A percentile compares a stretch with the other conserved stretches of the same genome.
phyloP scores from a whole-genome alignment of 1,140 invertebrate genomes.

The Leptinotarsa defecta region DNA sequence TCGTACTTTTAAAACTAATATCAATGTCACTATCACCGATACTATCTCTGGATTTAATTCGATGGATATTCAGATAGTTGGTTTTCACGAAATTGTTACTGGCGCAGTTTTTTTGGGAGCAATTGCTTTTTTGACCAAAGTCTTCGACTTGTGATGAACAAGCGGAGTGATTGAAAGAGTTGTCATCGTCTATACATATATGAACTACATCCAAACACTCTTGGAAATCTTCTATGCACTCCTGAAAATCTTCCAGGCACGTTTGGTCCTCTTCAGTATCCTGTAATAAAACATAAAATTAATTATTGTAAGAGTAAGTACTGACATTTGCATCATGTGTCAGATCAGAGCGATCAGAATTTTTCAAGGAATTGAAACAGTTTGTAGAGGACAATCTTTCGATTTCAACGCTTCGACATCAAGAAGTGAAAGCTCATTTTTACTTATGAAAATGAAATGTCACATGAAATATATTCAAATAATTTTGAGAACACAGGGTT shows the following conservation, averaged over 20 bases:
- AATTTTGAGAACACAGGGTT: too few species aligned
- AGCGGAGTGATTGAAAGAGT: conserved; percentile 45
- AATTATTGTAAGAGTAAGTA: too few species aligned
- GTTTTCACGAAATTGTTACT: conserved; percentile 40
- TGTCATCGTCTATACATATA: conserved; percentile 61
- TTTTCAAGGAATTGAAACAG: too few species aligned
- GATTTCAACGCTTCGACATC: too few species aligned
- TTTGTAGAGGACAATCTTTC: too few species aligned
- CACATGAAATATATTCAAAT: too few species aligned
- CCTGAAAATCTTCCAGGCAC: conserved; percentile 65
- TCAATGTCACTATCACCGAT: conserved; percentile 47
- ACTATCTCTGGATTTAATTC: conserved; percentile 30
- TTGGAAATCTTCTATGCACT: conserved; percentile 66
- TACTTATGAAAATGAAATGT: too few species aligned
- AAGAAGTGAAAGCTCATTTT: too few species aligned
- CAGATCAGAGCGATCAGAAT: too few species aligned
- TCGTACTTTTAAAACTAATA: conserved; percentile 49
- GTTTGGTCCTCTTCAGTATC: conserved; percentile 63
- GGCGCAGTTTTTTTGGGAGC: conserved; percentile 35
- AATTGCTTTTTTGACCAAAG: conserved; percentile 39
- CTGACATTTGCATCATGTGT: too few species aligned
- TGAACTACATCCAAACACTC: conserved; percentile 64
- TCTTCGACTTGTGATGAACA: conserved; percentile 46
- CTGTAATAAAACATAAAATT: conserved; percentile 35
- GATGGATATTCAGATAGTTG: conserved; percentile 10